These are phyloP conservation scores for Amblyjoppa proteus DNA, from an alignment of 2,888 invertebrate genomes.

Conservation along the genomic window DNA sequence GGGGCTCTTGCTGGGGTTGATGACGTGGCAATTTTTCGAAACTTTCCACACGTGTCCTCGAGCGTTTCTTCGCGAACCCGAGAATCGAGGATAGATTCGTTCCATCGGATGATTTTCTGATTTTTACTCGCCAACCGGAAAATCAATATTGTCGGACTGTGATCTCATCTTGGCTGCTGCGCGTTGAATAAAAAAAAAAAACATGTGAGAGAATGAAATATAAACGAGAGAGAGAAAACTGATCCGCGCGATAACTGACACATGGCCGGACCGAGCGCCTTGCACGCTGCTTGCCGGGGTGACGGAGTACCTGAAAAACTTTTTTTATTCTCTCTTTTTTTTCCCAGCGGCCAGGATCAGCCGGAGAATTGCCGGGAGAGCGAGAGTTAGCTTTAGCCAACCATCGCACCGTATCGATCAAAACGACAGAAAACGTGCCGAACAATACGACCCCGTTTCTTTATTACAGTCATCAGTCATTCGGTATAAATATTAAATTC, in stretches of 20 bases:
- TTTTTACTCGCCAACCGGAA: slow-evolving; percentile 1
- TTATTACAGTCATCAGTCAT: slow-evolving; percentile 85
- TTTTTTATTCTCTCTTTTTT: slow-evolving; percentile 48
- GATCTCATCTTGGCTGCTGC: slow-evolving; percentile 32
- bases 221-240: slow-evolving; percentile 51
- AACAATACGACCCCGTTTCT: slow-evolving; percentile 83
- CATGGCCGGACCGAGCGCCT: slow-evolving; percentile 58
- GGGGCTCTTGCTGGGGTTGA: not conserved
- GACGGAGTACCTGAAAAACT: slow-evolving; percentile 72
- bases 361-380: slow-evolving; percentile 39
- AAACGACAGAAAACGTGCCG: slow-evolving; percentile 83
- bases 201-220: slow-evolving; percentile 41
- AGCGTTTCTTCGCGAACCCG: not conserved
- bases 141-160: slow-evolving; percentile 54
- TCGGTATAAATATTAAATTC: slow-evolving; percentile 85
- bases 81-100: slow-evolving; percentile 4
- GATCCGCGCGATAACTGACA: slow-evolving; percentile 61
- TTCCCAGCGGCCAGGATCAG: slow-evolving; percentile 50
- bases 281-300: slow-evolving; percentile 63
- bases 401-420: slow-evolving; percentile 81
- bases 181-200: slow-evolving; percentile 5
- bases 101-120: slow-evolving; percentile 3
- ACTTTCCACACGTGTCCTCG: slow-evolving; percentile 14
- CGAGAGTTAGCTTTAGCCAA: slow-evolving; percentile 51
- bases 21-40: slow-evolving; percentile 58